Conservation (phyloP, 1,140 invertebrate genomes). For the Drosophila repletoides region DNA sequence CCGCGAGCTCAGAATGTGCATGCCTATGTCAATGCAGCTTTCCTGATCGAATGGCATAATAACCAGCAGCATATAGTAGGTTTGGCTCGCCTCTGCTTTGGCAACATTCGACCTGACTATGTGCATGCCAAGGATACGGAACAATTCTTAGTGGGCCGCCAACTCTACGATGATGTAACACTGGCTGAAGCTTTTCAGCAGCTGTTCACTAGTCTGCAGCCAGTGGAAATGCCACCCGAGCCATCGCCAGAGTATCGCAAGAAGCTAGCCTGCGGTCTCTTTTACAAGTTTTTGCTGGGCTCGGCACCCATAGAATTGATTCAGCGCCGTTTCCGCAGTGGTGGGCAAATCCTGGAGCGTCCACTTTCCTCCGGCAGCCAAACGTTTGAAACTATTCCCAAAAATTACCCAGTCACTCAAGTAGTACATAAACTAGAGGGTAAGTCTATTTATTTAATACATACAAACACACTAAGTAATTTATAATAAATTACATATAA, state of each 20-base stretch:
- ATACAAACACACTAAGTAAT: too few species aligned
- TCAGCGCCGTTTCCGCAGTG: conserved; percentile 76
- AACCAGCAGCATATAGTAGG: conserved; percentile 57
- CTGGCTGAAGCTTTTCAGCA: conserved; percentile 40
- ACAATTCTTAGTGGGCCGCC: conserved; percentile 84
- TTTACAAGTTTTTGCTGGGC: conserved; percentile 88
- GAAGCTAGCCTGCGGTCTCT: conserved; percentile 85
- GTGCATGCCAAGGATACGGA: conserved; percentile 88
- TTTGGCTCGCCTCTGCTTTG: conserved; percentile 83
- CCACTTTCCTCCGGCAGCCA: conserved; percentile 89
- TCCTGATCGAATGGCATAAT: conserved; percentile 83
- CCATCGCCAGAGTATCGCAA: conserved; percentile 86
- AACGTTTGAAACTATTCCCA: conserved; percentile 87
- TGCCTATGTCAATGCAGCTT: conserved; percentile 91
- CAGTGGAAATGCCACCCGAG: conserved; percentile 84
- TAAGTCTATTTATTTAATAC: background rate
- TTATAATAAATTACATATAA: too few species aligned
- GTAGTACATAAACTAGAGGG: conserved; percentile 89
- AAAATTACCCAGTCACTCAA: conserved; percentile 90
- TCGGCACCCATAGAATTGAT: conserved; percentile 79
- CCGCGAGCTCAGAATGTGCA: conserved; percentile 91
- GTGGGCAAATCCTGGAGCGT: conserved; percentile 85
- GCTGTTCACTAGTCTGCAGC: conserved; percentile 28
- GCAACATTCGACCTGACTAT: conserved; percentile 88
- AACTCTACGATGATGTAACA: conserved; percentile 78